These are phyloP conservation scores for Sipunculus nudus DNA, from an alignment of 2,888 invertebrate genomes.

Conservation along the genomic window DNA sequence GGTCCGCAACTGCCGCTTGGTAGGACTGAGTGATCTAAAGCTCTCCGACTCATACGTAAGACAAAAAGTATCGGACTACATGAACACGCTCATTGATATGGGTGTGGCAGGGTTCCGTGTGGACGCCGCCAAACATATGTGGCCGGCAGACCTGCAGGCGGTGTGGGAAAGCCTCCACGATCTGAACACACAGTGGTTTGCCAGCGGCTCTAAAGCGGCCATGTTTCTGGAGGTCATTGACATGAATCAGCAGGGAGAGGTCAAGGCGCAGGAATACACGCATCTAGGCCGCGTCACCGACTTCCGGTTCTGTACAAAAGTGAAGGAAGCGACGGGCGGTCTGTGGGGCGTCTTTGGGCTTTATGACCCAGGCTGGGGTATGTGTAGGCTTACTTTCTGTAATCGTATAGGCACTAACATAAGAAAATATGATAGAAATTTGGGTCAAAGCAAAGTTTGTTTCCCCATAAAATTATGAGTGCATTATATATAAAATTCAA, in stretches of 20 bases:
- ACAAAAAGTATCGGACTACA: slow-evolving; percentile 72
- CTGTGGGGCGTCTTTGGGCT: slow-evolving; percentile 40
- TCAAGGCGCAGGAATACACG: slow-evolving; percentile 46
- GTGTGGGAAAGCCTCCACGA: slow-evolving; percentile 70
- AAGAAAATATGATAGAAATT: too few species aligned
- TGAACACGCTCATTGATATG: slow-evolving; percentile 75
- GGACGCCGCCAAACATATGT: slow-evolving; percentile 71
- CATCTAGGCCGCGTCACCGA: slow-evolving; percentile 42
- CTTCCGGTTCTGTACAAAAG: slow-evolving; percentile 63
- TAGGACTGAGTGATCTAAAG: slow-evolving; percentile 80
- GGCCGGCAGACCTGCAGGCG: slow-evolving; percentile 75
- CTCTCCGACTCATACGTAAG: slow-evolving; percentile 76
- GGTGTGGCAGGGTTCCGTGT: slow-evolving; percentile 83
- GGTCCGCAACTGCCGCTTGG: slow-evolving; percentile 77
- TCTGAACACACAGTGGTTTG: slow-evolving; percentile 67
- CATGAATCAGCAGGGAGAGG: slow-evolving; percentile 51
- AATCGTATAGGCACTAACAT: too few species aligned
- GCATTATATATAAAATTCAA: too few species aligned
- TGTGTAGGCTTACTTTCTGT: too few species aligned
- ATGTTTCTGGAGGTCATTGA: slow-evolving; percentile 63
- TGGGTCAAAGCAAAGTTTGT: too few species aligned
- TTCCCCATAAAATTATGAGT: too few species aligned
- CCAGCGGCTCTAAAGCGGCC: slow-evolving; percentile 65
- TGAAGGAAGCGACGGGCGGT: slow-evolving; percentile 43
- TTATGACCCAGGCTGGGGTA: slow-evolving; percentile 53